Evolutionary conservation across 2,888 invertebrate genomes (phyloP), one percentile per base, ranked within the genome.

Genomic region (Blastobasis adustella): DNA sequence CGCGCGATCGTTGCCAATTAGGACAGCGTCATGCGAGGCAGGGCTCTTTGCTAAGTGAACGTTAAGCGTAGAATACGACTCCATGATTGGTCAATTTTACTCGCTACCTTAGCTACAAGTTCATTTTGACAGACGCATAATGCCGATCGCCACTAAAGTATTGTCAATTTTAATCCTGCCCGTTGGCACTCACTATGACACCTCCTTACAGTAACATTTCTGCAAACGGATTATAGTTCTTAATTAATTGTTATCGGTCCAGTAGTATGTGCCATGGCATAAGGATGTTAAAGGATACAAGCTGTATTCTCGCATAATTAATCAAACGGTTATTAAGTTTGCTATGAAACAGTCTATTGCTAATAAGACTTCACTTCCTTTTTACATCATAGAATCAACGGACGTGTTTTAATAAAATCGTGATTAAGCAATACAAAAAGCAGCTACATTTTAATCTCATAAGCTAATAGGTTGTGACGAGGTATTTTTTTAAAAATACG

Each of bases 341-440:
- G 46, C 50, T 40, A 5, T 47, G 23, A 40, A 40, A 47, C 23
- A 47, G 47, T 41, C 40, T 40, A 8, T 37, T 7, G 36, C 8
- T 37, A 23, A n/a, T 6, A 8, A 41, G 9, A 9, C 3, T 41
- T 41, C 41, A 8, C 4, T 8, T 8, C 41, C 2, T 10, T 5
- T 6, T 37, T 7, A 36, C 45, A 8, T 4, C 45, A 41, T 39
- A 49, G 48, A 43, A 44, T 57, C 62, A 56, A 60, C 45, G 55
- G 46, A 47, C 23, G 55, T 37, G 59, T 54, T 55, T 55, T 57
- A 65, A 57, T 58, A 61, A 65, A 66, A 69, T 65, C 68, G 67
- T 64, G 67, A 61, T 68, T 66, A 54, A 58, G 53, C 54, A 23
- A 23, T 23, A 3, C 23, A 23, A 23, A 23, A 23, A 23, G 23